phyloP scores from a whole-genome alignment of 1,140 invertebrate genomes.

The Muscidifurax raptorellus region DNA sequence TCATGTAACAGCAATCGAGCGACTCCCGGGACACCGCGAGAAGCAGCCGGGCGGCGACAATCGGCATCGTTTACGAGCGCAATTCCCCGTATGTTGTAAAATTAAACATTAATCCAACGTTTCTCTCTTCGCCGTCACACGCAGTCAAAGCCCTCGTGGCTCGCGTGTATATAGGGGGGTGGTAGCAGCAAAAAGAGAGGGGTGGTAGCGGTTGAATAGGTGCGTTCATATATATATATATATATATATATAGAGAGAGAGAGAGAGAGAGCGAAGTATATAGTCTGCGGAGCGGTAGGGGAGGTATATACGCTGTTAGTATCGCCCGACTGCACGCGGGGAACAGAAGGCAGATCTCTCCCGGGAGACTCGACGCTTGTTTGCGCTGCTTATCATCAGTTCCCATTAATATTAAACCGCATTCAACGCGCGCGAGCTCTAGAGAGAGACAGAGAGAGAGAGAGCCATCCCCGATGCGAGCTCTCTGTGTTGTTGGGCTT shows the following conservation, averaged over 20 bases:
- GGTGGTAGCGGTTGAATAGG: not conserved
- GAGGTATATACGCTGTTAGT: conserved; percentile 56
- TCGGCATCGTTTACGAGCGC: not conserved
- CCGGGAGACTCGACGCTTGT: conserved; percentile 71
- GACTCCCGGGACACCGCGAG: not conserved
- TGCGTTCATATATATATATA: not conserved
- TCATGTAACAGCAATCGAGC: not conserved
- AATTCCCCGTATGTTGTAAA: conserved; percentile 21
- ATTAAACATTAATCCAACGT: conserved; percentile 30
- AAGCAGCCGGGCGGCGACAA: not conserved
- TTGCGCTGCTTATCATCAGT: conserved; percentile 76
- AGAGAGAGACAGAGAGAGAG: not conserved
- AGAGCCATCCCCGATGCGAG: not conserved
- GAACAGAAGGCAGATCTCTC: conserved; percentile 76
- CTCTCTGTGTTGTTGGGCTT: not conserved
- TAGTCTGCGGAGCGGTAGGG: not conserved
- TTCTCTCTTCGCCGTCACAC: not conserved
- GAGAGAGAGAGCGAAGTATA: not conserved
- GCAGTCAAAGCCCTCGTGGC: not conserved
- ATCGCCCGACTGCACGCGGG: conserved; percentile 71
- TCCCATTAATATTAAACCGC: conserved; percentile 77
- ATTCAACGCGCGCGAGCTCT: conserved; percentile 64
- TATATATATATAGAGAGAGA: conserved; percentile 7
- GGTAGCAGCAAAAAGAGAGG: not conserved
- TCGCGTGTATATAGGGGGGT: not conserved